Evolutionary conservation across 2,888 invertebrate genomes (phyloP).

Genomic region (Watsonalla cultraria): DNA sequence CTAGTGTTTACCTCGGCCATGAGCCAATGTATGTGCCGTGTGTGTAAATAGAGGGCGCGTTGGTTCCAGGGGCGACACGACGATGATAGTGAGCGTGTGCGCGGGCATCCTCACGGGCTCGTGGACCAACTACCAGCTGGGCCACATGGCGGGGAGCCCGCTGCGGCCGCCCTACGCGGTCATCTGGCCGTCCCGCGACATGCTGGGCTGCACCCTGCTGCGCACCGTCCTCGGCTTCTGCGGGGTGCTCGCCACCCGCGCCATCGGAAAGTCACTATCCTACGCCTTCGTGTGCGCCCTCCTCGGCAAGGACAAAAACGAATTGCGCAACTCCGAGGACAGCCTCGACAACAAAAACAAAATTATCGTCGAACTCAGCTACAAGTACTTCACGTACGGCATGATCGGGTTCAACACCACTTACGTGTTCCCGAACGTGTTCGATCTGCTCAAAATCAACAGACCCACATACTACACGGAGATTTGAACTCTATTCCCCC

Average conservation of each 20-base stretch:
- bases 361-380: slow-evolving; percentile 87
- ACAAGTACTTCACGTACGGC: slow-evolving; percentile 90
- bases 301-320: slow-evolving; percentile 81
- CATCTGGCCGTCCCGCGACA: slow-evolving; percentile 87
- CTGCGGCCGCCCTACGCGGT: slow-evolving; percentile 85
- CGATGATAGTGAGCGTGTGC: slow-evolving; percentile 90
- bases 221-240: slow-evolving; percentile 87
- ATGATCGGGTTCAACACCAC: slow-evolving; percentile 89
- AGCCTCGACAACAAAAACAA: slow-evolving; percentile 84
- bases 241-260: slow-evolving; percentile 83
- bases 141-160: slow-evolving; percentile 81
- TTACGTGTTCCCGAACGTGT: slow-evolving; percentile 87
- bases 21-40: no score
- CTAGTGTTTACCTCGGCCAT: no score
- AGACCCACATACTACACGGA: slow-evolving; percentile 92
- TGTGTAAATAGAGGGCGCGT: neutral
- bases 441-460: slow-evolving; percentile 86
- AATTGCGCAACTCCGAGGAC: slow-evolving; percentile 81
- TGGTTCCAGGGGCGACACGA: slow-evolving; percentile 89
- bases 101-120: slow-evolving; percentile 88
- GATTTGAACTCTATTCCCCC: slow-evolving; percentile 72
- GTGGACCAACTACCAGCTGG: slow-evolving; percentile 91
- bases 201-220: slow-evolving; percentile 82
- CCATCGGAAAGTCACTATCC: slow-evolving; percentile 82
- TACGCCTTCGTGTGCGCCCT: slow-evolving; percentile 85